phyloP scores from a whole-genome alignment of 2,797 vertebrate genomes.

The Hipposideros larvatus region DNA sequence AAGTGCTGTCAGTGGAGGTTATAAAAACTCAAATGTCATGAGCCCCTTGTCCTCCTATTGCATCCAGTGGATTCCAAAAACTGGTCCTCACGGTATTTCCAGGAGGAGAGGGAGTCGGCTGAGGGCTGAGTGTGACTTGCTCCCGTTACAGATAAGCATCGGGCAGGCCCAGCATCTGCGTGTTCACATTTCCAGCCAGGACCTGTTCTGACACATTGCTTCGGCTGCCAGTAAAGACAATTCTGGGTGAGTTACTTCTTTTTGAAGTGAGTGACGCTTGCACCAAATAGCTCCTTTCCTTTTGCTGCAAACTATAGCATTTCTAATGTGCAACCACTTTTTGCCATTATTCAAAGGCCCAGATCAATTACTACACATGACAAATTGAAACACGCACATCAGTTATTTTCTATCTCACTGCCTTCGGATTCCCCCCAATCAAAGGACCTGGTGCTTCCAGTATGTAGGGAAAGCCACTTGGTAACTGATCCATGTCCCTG shows the following conservation, averaged over 20 bases:
- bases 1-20: too few relatives aligned
- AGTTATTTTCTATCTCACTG: not conserved
- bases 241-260: not conserved
- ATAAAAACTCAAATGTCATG: too few relatives aligned
- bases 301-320: not conserved
- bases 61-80: not conserved
- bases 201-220: fast-evolving
- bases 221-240: fast-evolving
- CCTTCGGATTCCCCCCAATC: not conserved
- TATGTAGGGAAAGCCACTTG: not conserved
- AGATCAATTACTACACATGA: not conserved
- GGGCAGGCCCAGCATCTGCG: fast-evolving
- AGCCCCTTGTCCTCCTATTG: fast-evolving
- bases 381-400: not conserved
- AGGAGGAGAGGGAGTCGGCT: fast-evolving
- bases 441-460: fast-evolving
- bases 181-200: fast-evolving
- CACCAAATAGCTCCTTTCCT: not conserved
- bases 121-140: fast-evolving
- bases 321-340: not conserved
- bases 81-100: not conserved
- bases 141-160: fast-evolving
- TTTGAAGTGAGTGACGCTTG: not conserved
- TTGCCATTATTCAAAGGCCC: not conserved
- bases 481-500: fast-evolving